Evolutionary conservation across 2,113 vertebrate genomes (phyloP), one percentile per base, ranked within the genome.

Genomic region (Macquaria ambigua): DNA sequence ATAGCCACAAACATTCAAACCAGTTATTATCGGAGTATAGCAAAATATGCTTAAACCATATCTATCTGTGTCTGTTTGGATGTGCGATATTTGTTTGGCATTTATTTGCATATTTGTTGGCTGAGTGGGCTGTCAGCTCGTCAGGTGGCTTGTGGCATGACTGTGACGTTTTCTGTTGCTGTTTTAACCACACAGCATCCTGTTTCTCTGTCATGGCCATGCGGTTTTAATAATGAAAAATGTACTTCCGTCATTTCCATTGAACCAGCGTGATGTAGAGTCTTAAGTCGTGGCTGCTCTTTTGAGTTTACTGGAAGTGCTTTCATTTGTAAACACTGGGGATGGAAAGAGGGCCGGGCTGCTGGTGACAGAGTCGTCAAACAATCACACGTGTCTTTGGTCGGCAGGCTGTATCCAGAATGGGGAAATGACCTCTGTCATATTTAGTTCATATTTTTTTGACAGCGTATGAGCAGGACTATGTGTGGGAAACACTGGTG

Each of bases 221-320:
- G 91, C 66, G 93, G 93, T 94, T 91, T 92, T 93, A 93, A 93
- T 92, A 91, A 94, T 94, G 92, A 95, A 95, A 94, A 92, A 88
- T 81, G 82, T 79, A 92, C 91, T 95, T 95, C 92, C 89, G 86
- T 95, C 93, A 92, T 94, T 96, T 95, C 94, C 92, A 94, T 92
- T 91, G 90, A 96, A 94, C 76, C 74, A 31, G 59, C 53, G 66
- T 83, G 74, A 85, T 87, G 90, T 85, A 15, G 46, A 88, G 86
- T 85, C 79, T 92, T 74, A 83, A 88, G 85, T 89, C 77, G 67
- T 75, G 87, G 77, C 74, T 87, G 34, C 43, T 23, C 61, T 78
- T 74, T 70, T 90, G 78, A 71, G 90, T 91, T 95, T 96, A 96
- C 95, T 92, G 95, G 94, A 94, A 95, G 74, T 34, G 82, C 77